A percentile compares a stretch with the other conserved stretches of the same genome.
These are phyloP conservation scores for Rhea pennata DNA, from an alignment of 2,113 vertebrate genomes.

Conservation along the genomic window DNA sequence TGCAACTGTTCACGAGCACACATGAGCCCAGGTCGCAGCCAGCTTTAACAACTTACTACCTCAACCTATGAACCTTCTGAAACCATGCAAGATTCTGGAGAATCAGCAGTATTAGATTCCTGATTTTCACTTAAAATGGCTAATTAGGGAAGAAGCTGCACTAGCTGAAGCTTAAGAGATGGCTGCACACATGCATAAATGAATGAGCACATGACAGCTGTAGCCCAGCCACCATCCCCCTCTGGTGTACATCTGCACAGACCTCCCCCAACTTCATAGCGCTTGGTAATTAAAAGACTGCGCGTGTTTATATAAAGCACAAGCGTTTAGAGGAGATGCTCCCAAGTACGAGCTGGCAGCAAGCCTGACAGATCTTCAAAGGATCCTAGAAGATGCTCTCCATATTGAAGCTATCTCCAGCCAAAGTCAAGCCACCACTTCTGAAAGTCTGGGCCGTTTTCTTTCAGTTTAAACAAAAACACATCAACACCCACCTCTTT, in stretches of 20 bases:
- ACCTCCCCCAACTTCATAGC: not conserved
- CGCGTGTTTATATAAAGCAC: accelerated
- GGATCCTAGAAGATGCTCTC: accelerated
- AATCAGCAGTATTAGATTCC: accelerated
- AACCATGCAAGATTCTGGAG: not conserved
- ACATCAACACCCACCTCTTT: accelerated
- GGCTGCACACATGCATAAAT: not conserved
- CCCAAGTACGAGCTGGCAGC: accelerated
- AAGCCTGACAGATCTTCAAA: accelerated
- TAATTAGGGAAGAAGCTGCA: not conserved
- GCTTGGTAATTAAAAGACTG: accelerated
- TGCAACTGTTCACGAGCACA: accelerated
- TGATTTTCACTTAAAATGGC: not conserved
- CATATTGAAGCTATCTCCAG: not conserved
- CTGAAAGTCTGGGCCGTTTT: not conserved
- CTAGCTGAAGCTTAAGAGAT: not conserved
- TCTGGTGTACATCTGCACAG: not conserved
- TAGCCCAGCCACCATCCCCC: not conserved
- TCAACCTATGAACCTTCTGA: not conserved
- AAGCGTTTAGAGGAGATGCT: not conserved
- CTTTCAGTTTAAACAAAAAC: not conserved
- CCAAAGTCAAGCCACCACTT: accelerated
- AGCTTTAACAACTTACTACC: not conserved
- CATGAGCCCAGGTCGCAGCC: accelerated
- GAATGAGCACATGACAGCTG: not conserved